phyloP scores from a whole-genome alignment of 2,888 invertebrate genomes.

The Lithodes maja region DNA sequence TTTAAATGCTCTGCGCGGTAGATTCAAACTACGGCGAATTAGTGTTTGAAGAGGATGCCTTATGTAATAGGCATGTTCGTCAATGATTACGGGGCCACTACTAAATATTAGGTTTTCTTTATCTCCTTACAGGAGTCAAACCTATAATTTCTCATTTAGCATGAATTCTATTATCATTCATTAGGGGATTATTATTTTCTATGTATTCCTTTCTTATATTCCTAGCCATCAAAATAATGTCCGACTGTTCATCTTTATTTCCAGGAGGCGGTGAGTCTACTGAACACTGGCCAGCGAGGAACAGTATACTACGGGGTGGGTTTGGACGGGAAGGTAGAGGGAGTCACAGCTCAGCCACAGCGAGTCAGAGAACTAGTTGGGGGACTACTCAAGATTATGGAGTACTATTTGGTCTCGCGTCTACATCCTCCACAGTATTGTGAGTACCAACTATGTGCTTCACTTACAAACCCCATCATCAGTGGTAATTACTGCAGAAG shows the following conservation, averaged over 20 bases:
- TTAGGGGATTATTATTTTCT: no score
- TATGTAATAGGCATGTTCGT: no score
- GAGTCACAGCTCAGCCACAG: slow-evolving; percentile 22
- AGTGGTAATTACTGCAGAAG: no score
- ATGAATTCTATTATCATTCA: no score
- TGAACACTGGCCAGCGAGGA: slow-evolving; percentile 34
- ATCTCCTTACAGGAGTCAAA: no score
- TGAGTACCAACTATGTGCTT: background rate
- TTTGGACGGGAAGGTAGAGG: slow-evolving; percentile 29
- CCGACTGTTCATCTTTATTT: background rate
- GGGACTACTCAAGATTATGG: slow-evolving; percentile 29
- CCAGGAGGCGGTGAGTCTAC: slow-evolving; percentile 40
- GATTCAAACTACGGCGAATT: no score
- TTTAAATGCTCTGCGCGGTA: no score
- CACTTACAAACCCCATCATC: no score
- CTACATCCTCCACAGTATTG: slow-evolving; percentile 42
- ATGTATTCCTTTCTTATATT: background rate
- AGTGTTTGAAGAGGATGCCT: no score
- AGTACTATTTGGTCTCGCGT: slow-evolving; percentile 30
- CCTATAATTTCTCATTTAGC: no score
- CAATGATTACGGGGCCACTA: no score
- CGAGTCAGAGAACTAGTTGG: slow-evolving; percentile 19
- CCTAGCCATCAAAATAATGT: background rate
- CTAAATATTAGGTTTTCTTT: no score
- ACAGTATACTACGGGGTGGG: slow-evolving; percentile 35